Evolutionary conservation across 2,113 vertebrate species (phyloP).

Genomic region (Caranx ignobilis): DNA sequence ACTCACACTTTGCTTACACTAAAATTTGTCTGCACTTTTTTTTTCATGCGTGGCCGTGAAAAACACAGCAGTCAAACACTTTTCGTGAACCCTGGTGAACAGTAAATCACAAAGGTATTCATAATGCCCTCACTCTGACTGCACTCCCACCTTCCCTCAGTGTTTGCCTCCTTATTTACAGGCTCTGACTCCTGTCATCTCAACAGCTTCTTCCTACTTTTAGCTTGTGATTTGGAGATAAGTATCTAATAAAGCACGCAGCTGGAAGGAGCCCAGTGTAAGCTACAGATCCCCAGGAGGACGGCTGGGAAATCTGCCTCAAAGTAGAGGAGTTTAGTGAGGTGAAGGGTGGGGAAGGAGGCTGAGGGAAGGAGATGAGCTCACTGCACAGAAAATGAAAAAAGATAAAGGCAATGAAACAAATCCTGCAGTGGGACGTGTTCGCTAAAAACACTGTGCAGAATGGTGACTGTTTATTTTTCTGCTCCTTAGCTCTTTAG

Average conservation of each 20-base stretch:
- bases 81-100: slow-evolving; percentile 29
- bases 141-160: slow-evolving; percentile 9
- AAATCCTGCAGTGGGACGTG: background rate
- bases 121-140: slow-evolving; percentile 27
- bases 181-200: slow-evolving; percentile 53
- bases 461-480: slow-evolving; percentile 45
- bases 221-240: slow-evolving; percentile 56
- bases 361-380: slow-evolving; percentile 40
- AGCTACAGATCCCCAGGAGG: slow-evolving; percentile 44
- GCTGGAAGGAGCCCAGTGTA: slow-evolving; percentile 57
- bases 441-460: background rate
- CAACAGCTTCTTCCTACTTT: slow-evolving; percentile 43
- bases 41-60: slow-evolving; percentile 4
- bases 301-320: slow-evolving; percentile 51
- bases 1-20: slow-evolving; percentile 13
- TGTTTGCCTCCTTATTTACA: slow-evolving; percentile 41
- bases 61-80: slow-evolving; percentile 31
- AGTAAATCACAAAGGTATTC: slow-evolving; percentile 35
- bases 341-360: slow-evolving; percentile 49
- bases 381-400: slow-evolving; percentile 33
- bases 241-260: slow-evolving; percentile 65
- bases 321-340: slow-evolving; percentile 37
- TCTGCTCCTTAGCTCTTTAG: slow-evolving; percentile 27
- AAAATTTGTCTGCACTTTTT: slow-evolving; percentile 14
- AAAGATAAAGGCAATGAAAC: slow-evolving; percentile 19